phyloP scores from a whole-genome alignment of 2,888 invertebrate genomes.

The Papilio protenor region DNA sequence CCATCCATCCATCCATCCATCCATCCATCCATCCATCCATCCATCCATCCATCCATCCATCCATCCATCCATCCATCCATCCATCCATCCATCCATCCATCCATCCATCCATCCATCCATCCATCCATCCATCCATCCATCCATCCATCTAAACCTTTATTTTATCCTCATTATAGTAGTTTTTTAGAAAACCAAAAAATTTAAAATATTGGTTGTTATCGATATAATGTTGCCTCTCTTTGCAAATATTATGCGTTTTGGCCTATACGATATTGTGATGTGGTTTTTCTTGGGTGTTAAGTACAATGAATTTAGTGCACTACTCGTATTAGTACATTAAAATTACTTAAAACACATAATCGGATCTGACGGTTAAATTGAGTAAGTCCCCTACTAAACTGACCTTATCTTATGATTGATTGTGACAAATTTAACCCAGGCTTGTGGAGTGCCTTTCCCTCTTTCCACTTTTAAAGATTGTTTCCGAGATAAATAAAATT shows the following conservation, averaged over 20 bases:
- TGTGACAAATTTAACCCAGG: slow-evolving; percentile 67
- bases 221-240: neutral
- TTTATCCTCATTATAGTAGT: neutral
- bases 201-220: neutral
- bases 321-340: slow-evolving; percentile 37
- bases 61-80: too few relatives aligned
- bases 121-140: too few relatives aligned
- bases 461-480: slow-evolving; percentile 61
- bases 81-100: too few relatives aligned
- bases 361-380: slow-evolving; percentile 53
- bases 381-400: slow-evolving; percentile 47
- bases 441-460: slow-evolving; percentile 56
- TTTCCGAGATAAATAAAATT: slow-evolving; percentile 69
- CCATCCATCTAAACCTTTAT: too few relatives aligned
- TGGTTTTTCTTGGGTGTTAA: neutral
- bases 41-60: too few relatives aligned
- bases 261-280: neutral
- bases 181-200: neutral
- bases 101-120: too few relatives aligned
- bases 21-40: too few relatives aligned
- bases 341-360: slow-evolving; percentile 13
- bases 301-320: neutral
- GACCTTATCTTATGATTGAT: slow-evolving; percentile 75
- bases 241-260: neutral
- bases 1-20: too few relatives aligned